A percentile compares a stretch with the other conserved stretches of the same genome.
Conservation (phyloP, 1,140 invertebrate genomes). For the Monochamus saltuarius region DNA sequence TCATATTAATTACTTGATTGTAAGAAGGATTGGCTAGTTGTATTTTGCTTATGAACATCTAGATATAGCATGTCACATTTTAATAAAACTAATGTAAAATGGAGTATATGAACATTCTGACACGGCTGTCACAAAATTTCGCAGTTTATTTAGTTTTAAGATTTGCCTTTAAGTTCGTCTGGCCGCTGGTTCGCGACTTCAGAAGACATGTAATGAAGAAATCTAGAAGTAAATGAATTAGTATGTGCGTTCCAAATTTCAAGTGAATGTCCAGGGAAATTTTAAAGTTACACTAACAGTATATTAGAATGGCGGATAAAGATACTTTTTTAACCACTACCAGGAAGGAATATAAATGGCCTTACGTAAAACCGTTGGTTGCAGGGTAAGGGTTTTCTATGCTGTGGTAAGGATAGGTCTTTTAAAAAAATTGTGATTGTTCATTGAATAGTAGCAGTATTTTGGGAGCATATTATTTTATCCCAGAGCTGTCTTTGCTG, state of each 20-base stretch:
- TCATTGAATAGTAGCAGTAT: background rate
- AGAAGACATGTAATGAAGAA: constrained; percentile 20
- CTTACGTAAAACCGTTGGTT: constrained; percentile 56
- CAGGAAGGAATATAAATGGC: constrained; percentile 59
- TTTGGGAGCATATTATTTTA: too few relatives aligned
- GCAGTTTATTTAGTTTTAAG: constrained; percentile 30
- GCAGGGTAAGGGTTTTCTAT: constrained; percentile 49
- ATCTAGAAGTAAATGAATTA: background rate
- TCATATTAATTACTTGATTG: too few relatives aligned
- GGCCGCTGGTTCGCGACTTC: constrained; percentile 19
- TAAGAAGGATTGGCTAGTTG: too few relatives aligned
- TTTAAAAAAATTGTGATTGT: too few relatives aligned
- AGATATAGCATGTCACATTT: background rate
- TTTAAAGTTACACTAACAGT: background rate
- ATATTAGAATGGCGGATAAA: constrained; percentile 27
- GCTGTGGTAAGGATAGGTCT: background rate
- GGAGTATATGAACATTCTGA: constrained; percentile 36
- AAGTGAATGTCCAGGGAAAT: constrained; percentile 9
- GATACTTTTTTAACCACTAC: constrained; percentile 53
- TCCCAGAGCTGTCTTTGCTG: too few relatives aligned
- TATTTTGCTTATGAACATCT: too few relatives aligned
- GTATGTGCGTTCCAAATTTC: constrained; percentile 8
- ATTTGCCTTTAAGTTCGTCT: constrained; percentile 25
- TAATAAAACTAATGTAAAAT: constrained; percentile 21
- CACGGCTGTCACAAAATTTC: constrained; percentile 41